Evolutionary conservation across 2,797 vertebrate species (phyloP).

Genomic region (Eulemur mongoz): DNA sequence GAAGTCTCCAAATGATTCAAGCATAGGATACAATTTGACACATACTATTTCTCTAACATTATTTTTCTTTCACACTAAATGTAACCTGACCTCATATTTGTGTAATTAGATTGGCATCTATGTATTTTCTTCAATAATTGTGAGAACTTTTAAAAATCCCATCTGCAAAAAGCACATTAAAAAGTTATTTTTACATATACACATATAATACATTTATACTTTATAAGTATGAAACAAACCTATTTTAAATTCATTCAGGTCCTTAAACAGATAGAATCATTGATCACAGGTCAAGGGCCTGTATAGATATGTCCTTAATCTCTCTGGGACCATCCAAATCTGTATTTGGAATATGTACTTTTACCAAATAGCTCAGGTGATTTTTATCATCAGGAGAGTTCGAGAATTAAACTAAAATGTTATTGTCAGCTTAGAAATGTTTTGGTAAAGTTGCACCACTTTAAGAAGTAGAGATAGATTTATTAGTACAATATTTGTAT

Average conservation of each 20-base stretch:
- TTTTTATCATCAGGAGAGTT: neutral
- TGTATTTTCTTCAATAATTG: neutral
- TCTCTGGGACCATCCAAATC: neutral
- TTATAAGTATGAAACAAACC: neutral
- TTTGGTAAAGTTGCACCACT: neutral
- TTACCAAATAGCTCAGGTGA: neutral
- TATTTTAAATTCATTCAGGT: neutral
- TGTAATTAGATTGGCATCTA: neutral
- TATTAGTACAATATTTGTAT: neutral
- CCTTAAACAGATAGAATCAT: neutral
- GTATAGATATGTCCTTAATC: neutral
- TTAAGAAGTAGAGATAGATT: neutral
- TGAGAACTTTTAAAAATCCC: conserved; percentile 2
- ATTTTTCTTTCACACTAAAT: neutral
- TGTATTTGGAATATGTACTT: neutral
- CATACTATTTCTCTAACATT: neutral
- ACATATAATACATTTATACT: neutral
- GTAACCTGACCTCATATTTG: neutral
- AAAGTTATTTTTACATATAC: neutral
- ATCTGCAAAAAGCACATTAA: neutral
- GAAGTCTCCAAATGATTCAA: conserved; percentile 6
- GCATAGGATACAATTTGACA: neutral
- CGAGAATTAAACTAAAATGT: neutral
- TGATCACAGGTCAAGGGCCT: neutral
- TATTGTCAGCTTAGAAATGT: neutral